These are phyloP conservation scores for Brachirus orientalis DNA, from an alignment of 2,113 vertebrate genomes.

Conservation along the genomic window DNA sequence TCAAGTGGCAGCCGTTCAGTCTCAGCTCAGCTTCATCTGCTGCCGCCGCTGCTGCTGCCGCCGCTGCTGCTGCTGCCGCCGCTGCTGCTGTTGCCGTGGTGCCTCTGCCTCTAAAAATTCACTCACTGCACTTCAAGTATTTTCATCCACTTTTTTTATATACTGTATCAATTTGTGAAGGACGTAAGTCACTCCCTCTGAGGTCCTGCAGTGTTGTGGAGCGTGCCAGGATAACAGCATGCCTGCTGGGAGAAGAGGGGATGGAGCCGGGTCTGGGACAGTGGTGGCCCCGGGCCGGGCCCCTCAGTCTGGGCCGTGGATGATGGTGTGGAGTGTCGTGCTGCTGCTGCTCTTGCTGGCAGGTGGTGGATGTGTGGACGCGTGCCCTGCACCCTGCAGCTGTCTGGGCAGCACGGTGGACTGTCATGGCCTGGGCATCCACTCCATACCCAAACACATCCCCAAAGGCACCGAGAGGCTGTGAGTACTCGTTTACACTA, in stretches of 20 bases:
- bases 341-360: conserved; percentile 70
- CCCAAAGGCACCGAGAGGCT: conserved; percentile 90
- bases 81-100: no score
- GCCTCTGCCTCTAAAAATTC: conserved; percentile 5
- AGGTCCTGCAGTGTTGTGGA: conserved; percentile 42
- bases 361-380: conserved; percentile 47
- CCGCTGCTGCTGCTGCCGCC: conserved; percentile 9
- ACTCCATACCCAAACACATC: conserved; percentile 87
- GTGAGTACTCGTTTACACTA: conserved; percentile 79
- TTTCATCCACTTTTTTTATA: not conserved
- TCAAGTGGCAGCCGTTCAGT: conserved; percentile 53
- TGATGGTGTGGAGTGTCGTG: conserved; percentile 72
- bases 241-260: conserved; percentile 48
- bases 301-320: conserved; percentile 32
- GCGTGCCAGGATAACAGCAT: conserved; percentile 44
- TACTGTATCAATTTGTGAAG: not conserved
- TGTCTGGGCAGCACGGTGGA: conserved; percentile 92
- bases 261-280: conserved; percentile 18
- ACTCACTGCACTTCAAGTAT: conserved; percentile 24
- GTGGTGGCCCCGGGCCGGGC: conserved; percentile 42
- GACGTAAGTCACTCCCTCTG: not conserved
- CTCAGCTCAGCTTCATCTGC: conserved; percentile 51
- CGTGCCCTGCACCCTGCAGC: conserved; percentile 90
- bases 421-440: conserved; percentile 90
- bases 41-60: not conserved